Conservation (phyloP, 2,797 vertebrate species). For the Enteromius paludinosus region DNA sequence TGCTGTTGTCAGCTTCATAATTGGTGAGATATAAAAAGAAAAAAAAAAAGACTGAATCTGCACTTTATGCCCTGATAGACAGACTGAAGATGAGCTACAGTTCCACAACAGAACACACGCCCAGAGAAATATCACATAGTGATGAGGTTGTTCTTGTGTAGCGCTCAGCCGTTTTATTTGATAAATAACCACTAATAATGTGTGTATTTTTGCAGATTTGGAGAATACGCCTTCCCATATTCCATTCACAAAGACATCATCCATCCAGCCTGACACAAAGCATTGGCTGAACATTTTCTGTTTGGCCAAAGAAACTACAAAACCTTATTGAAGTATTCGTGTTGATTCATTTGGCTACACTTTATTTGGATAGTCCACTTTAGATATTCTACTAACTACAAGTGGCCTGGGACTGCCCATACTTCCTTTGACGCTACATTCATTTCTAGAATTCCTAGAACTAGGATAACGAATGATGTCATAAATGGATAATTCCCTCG, state of each 20-base stretch:
- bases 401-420: no score
- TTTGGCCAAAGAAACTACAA: not conserved
- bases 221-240: not conserved
- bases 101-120: not conserved
- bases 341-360: no score
- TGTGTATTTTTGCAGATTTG: not conserved
- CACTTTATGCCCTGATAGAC: slow-evolving; percentile 58
- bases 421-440: no score
- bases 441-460: no score
- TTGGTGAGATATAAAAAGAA: slow-evolving; percentile 68
- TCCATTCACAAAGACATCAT: not conserved
- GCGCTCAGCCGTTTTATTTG: not conserved
- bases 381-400: no score
- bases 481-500: no score
- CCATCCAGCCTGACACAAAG: not conserved
- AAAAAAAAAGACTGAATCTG: slow-evolving; percentile 50
- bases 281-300: not conserved
- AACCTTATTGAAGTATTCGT: not conserved
- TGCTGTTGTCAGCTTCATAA: slow-evolving; percentile 61
- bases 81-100: slow-evolving; percentile 52
- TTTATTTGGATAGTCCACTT: no score
- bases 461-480: no score
- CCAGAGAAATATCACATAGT: not conserved
- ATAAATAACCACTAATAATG: not conserved
- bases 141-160: not conserved